A percentile compares a stretch with the other conserved stretches of the same genome.
Evolutionary conservation across 2,797 vertebrate genomes (phyloP).

Genomic region (Natrix natrix): DNA sequence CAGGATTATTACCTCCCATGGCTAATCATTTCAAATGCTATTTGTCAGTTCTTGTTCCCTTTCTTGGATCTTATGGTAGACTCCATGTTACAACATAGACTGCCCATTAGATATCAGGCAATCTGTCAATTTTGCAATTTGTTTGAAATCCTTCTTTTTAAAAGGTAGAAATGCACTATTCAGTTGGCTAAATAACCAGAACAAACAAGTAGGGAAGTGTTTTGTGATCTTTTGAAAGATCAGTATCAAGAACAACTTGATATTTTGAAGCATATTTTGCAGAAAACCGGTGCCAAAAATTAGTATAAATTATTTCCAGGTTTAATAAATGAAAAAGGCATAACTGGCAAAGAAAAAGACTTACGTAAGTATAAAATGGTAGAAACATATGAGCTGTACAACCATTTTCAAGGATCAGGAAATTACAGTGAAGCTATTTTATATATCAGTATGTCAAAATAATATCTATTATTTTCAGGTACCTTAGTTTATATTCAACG

Average conservation of each 20-base stretch:
- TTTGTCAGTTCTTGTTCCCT: background rate
- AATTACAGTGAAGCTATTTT: background rate
- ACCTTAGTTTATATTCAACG: background rate
- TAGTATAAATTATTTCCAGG: conserved; percentile 23
- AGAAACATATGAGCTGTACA: background rate
- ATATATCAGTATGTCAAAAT: background rate
- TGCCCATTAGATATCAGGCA: background rate
- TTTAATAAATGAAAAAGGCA: conserved; percentile 17
- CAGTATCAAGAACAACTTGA: background rate
- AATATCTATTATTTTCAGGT: background rate
- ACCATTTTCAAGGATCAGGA: background rate
- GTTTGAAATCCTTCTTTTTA: background rate
- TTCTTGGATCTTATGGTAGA: background rate
- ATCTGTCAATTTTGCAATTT: background rate
- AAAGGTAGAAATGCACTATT: background rate
- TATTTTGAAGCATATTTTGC: background rate
- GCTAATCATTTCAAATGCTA: background rate
- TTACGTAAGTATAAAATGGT: background rate
- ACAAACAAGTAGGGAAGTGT: background rate
- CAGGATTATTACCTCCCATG: background rate
- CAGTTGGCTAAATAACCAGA: background rate
- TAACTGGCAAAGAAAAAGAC: background rate
- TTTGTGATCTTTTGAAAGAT: background rate
- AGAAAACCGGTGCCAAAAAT: background rate
- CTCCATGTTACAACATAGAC: background rate